Evolutionary conservation across 2,888 invertebrate species (phyloP).

Genomic region (Neoitamus cyanurus): DNA sequence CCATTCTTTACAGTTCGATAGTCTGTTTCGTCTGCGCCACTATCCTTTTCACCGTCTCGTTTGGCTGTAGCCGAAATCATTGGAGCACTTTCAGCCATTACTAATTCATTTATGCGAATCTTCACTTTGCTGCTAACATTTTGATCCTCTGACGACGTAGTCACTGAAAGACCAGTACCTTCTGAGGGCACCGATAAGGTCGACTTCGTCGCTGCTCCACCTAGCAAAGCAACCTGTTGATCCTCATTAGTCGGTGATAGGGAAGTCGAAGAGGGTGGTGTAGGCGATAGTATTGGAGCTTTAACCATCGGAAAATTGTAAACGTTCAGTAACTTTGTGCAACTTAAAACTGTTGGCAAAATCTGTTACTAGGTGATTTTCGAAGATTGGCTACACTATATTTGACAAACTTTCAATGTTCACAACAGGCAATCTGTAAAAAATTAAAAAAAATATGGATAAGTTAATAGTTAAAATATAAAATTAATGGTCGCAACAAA

Average conservation of each 20-base stretch:
- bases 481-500: no score
- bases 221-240: slow-evolving; percentile 22
- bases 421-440: background rate
- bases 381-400: background rate
- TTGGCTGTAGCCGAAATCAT: slow-evolving; percentile 19
- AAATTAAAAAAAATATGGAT: background rate
- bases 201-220: background rate
- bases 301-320: slow-evolving; percentile 49
- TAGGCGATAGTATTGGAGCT: slow-evolving; percentile 51
- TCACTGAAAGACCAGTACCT: background rate
- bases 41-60: background rate
- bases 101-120: slow-evolving; percentile 45
- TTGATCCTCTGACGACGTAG: background rate
- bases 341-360: background rate
- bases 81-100: slow-evolving; percentile 41
- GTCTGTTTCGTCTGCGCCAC: slow-evolving; percentile 10
- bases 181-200: slow-evolving; percentile 38
- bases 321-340: background rate
- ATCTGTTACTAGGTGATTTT: background rate
- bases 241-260: slow-evolving; percentile 50
- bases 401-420: background rate
- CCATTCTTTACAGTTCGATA: slow-evolving; percentile 9
- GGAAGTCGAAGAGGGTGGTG: slow-evolving; percentile 52
- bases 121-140: slow-evolving; percentile 46
- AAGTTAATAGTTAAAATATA: background rate